Percentiles rank a stretch among this genome's conserved stretches.
phyloP scores from a whole-genome alignment of 1,140 invertebrate genomes.

The Sarcophaga bullata region DNA sequence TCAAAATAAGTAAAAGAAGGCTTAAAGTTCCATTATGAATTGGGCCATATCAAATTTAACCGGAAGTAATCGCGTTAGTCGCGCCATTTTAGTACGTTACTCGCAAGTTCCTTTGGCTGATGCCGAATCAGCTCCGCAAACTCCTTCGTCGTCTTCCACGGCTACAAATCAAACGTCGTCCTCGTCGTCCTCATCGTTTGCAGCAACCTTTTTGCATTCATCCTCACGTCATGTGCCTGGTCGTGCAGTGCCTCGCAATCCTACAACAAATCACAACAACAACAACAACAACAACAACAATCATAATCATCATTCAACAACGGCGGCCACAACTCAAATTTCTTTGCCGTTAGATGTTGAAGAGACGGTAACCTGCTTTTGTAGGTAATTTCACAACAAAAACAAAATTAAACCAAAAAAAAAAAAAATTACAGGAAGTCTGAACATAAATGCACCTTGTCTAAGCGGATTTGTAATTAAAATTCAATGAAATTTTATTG shows the following conservation, averaged over 20 bases:
- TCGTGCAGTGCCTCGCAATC: slow-evolving; percentile 57
- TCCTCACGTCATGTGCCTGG: slow-evolving; percentile 54
- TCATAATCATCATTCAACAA: slow-evolving; percentile 3
- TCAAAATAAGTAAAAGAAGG: background rate
- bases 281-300: slow-evolving; percentile 40
- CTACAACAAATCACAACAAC: slow-evolving; percentile 47
- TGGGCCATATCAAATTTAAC: slow-evolving; percentile 64
- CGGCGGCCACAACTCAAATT: slow-evolving; percentile 53
- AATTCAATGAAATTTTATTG: no score
- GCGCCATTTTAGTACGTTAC: slow-evolving; percentile 62
- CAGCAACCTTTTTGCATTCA: slow-evolving; percentile 64
- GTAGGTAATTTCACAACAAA: slow-evolving; percentile 69
- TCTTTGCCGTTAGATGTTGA: slow-evolving; percentile 73
- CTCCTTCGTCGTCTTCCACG: slow-evolving; percentile 53
- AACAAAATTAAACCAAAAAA: slow-evolving; percentile 11
- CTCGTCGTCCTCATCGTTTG: slow-evolving; percentile 64
- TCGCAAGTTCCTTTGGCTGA: slow-evolving; percentile 59
- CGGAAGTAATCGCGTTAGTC: slow-evolving; percentile 63
- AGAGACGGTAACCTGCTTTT: slow-evolving; percentile 79
- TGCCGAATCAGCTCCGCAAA: slow-evolving; percentile 63
- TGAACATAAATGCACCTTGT: no score
- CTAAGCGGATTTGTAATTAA: no score
- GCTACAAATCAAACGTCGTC: slow-evolving; percentile 59
- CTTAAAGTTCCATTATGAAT: slow-evolving; percentile 53
- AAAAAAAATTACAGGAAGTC: no score